Percentiles rank a stretch among this genome's conserved stretches.
Conservation (phyloP, 1,140 invertebrate genomes). For the Pseudomyrmex dendroicus region DNA sequence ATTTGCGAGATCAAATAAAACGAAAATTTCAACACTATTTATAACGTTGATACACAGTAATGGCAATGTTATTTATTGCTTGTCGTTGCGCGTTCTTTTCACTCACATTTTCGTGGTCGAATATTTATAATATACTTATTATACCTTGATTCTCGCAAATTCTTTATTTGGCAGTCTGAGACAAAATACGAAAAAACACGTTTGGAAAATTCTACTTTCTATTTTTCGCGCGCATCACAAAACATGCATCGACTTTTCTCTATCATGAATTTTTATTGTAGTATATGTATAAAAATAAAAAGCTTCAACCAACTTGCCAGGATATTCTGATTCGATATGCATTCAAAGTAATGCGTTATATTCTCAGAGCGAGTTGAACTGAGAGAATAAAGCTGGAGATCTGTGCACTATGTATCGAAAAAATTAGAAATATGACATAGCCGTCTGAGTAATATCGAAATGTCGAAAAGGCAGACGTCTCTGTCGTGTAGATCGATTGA, state of each 20-base stretch:
- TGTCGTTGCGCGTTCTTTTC: conserved; percentile 4
- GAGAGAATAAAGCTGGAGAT: not conserved
- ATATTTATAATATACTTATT: too few species aligned
- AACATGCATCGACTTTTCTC: not conserved
- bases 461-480: conserved; percentile 6
- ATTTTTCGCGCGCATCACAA: not conserved
- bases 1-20: not conserved
- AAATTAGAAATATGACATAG: conserved; percentile 25
- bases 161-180: too few species aligned
- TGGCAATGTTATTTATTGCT: conserved; percentile 5
- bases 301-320: not conserved
- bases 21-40: not conserved
- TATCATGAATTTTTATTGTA: conserved; percentile 18
- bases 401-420: not conserved
- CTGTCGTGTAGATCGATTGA: conserved; percentile 4
- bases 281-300: not conserved
- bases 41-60: not conserved
- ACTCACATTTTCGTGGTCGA: too few species aligned
- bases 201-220: conserved; percentile 21
- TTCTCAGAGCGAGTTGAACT: not conserved
- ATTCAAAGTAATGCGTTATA: conserved; percentile 2
- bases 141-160: too few species aligned
- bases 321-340: not conserved
- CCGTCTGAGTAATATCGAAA: conserved; percentile 18
- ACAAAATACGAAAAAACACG: conserved; percentile 16